phyloP scores from a whole-genome alignment of 2,113 vertebrate genomes.

The Urocolius indicus region DNA sequence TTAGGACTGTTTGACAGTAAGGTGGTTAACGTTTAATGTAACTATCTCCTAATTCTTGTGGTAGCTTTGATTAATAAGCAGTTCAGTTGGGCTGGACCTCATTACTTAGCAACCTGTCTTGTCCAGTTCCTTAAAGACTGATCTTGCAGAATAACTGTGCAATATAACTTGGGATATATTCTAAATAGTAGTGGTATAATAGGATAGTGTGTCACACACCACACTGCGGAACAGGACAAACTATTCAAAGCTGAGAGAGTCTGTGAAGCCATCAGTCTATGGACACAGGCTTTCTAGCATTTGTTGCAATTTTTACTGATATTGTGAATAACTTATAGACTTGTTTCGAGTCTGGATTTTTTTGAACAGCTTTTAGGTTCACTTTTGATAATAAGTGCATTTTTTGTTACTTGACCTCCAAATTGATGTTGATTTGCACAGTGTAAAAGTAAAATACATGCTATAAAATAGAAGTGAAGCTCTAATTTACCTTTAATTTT shows the following conservation, averaged over 20 bases:
- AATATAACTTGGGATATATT: not conserved
- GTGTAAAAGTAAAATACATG: not conserved
- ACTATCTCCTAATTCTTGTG: not conserved
- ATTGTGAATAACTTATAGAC: not conserved
- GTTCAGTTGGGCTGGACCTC: not conserved
- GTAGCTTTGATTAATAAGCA: not conserved
- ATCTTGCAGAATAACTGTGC: not conserved
- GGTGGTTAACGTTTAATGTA: not conserved
- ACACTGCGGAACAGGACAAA: not conserved
- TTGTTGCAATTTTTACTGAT: not conserved
- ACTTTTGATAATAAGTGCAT: not conserved
- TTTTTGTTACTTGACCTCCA: not conserved
- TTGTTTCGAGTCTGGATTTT: not conserved
- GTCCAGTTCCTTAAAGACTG: not conserved
- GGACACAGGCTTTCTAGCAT: not conserved
- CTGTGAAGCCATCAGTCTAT: not conserved
- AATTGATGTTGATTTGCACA: not conserved
- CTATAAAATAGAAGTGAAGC: not conserved
- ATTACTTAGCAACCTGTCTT: not conserved
- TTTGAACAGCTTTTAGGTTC: not conserved
- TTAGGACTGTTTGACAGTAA: not conserved
- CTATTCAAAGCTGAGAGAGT: not conserved
- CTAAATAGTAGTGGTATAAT: not conserved
- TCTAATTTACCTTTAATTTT: not conserved
- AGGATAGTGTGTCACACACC: not conserved